Percentiles rank a stretch among this genome's conserved stretches.
These are phyloP conservation scores for Eulemur albifrons DNA, from an alignment of 2,797 vertebrate species.

Conservation along the genomic window DNA sequence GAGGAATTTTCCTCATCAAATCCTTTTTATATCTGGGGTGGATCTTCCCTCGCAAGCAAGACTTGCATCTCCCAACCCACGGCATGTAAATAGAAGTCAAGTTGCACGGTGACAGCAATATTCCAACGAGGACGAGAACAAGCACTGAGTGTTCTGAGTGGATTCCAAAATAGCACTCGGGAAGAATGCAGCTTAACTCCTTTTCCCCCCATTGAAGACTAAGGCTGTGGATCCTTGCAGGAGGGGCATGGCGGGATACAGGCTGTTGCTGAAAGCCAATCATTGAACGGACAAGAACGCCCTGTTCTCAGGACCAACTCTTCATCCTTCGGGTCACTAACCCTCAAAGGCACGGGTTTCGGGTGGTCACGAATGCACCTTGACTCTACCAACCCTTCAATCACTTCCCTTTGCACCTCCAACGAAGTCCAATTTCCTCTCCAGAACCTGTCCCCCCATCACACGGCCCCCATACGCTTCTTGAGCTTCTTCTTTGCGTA, in stretches of 20 bases:
- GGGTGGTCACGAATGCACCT: not conserved
- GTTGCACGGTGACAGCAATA: not conserved
- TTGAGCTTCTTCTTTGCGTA: not conserved
- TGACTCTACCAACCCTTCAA: not conserved
- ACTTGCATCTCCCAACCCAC: not conserved
- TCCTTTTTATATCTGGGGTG: not conserved
- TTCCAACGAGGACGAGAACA: not conserved
- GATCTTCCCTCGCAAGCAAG: conserved; percentile 30
- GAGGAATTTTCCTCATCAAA: not conserved
- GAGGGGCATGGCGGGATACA: not conserved
- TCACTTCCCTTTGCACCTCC: not conserved
- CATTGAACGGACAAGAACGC: not conserved
- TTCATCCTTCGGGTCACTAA: not conserved
- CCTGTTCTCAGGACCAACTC: not conserved
- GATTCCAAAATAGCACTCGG: not conserved
- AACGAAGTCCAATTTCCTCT: not conserved
- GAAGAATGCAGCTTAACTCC: not conserved
- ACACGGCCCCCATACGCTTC: too few relatives aligned
- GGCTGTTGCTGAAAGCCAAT: not conserved
- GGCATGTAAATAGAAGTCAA: not conserved
- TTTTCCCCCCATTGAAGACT: not conserved
- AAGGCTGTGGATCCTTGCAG: not conserved
- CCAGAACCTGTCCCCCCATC: not conserved
- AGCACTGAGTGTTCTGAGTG: not conserved
- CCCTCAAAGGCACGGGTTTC: not conserved